Conservation (phyloP, 2,113 vertebrate genomes). For the Arvicanthis niloticus region DNA sequence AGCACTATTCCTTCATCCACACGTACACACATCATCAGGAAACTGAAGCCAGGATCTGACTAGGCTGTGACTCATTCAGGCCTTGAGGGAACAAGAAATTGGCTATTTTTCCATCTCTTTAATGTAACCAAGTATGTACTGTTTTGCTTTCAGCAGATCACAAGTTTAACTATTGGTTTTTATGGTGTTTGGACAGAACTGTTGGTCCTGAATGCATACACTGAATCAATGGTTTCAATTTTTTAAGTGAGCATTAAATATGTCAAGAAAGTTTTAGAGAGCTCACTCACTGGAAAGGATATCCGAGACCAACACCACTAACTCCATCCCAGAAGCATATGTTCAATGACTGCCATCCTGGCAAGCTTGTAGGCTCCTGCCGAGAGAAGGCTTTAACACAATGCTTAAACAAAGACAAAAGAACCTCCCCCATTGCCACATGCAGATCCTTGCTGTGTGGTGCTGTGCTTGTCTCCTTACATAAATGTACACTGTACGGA, state of each 20-base stretch:
- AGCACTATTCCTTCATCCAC: background rate
- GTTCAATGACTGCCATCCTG: background rate
- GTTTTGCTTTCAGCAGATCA: slow-evolving; percentile 15
- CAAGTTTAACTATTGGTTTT: background rate
- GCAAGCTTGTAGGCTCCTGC: background rate
- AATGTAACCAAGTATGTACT: background rate
- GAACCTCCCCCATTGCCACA: background rate
- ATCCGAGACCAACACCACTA: background rate
- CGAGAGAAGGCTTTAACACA: background rate
- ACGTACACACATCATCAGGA: background rate
- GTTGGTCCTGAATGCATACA: background rate
- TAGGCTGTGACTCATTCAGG: background rate
- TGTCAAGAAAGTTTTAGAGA: slow-evolving; percentile 41
- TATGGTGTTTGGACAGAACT: slow-evolving; percentile 29
- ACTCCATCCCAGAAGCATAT: background rate
- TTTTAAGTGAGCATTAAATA: slow-evolving; percentile 56
- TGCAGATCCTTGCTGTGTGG: background rate
- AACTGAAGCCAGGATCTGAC: background rate
- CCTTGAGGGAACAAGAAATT: background rate
- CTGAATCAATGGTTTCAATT: slow-evolving; percentile 47
- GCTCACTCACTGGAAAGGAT: slow-evolving; percentile 20
- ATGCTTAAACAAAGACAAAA: background rate
- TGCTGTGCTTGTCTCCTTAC: background rate
- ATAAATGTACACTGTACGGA: background rate
- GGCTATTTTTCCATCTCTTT: background rate